phyloP scores from a whole-genome alignment of 2,888 invertebrate species.

The Nymphalis c-album region DNA sequence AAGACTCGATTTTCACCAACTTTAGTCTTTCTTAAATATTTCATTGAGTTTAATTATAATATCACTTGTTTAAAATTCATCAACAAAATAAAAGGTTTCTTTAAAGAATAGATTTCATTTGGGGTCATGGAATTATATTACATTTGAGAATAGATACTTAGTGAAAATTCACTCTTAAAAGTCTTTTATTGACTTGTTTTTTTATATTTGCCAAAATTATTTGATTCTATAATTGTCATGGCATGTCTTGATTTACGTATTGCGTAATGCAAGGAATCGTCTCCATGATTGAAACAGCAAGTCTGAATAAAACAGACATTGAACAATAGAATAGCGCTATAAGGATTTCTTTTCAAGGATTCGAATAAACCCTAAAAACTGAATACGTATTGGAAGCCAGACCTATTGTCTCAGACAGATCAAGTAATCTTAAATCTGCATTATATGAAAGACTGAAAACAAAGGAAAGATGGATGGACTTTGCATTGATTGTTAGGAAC shows the following conservation, averaged over 20 bases:
- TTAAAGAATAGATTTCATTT: background rate
- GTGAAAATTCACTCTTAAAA: background rate
- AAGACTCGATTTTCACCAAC: slow-evolving; percentile 16
- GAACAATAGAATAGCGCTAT: slow-evolving; percentile 34
- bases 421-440: slow-evolving; percentile 36
- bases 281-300: slow-evolving; percentile 24
- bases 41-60: slow-evolving; percentile 14
- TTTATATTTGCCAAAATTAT: background rate
- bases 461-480: slow-evolving; percentile 34
- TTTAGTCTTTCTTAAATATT: slow-evolving; percentile 19
- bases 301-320: slow-evolving; percentile 30
- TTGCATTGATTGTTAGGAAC: slow-evolving; percentile 31
- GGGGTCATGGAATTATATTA: background rate
- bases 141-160: background rate
- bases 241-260: slow-evolving; percentile 5
- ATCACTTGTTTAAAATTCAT: slow-evolving; percentile 2
- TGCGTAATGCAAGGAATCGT: slow-evolving; percentile 19
- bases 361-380: slow-evolving; percentile 36
- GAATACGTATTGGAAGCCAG: slow-evolving; percentile 36
- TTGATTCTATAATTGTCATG: slow-evolving; percentile 12
- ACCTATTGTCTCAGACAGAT: slow-evolving; percentile 33
- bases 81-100: background rate
- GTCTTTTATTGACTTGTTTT: background rate
- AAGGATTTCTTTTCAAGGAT: slow-evolving; percentile 33
- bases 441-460: slow-evolving; percentile 38